Evolutionary conservation across 2,888 invertebrate species (phyloP), one percentile per base, ranked within the genome.

Genomic region (Scaptomyza polygonia): DNA sequence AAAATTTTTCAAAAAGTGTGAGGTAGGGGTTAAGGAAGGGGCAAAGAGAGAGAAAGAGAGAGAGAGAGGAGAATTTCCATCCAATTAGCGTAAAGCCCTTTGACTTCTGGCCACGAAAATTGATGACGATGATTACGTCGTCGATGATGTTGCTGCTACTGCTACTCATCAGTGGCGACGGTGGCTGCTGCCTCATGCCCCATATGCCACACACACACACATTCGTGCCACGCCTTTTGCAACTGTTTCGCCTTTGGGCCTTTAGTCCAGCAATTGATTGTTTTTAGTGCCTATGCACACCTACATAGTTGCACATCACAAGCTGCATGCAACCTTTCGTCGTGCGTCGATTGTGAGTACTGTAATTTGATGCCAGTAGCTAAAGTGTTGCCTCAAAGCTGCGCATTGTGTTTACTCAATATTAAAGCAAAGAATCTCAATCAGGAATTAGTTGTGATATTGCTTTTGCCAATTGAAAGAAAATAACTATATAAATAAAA

Each of bases 61-160:
- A 6, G 8, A 4, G 25, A 5, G 34, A n/a, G 14, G 2, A 27
- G 44, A 63, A 58, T 72, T 66, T 66, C 65, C 69, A 77, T 53
- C 44, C 79, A 79, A 82, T 80, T 82, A 79, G 70, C 77, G 77
- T 80, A 70, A 63, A 75, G 79, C 72, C 69, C 82, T 77, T 72
- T 82, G 80, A 82, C 82, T 69, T 67, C 57, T 56, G 47, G 61
- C 64, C 71, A 62, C 58, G 74, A 59, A 49, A 66, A 49, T 53
- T 57, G 56, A 49, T 57, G 63, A 55, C 34, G 34, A n/a, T 6
- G n/a, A n/a, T 5, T 11, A 32, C 4, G 12, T 3, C 30, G 71
- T 40, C 47, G 72, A 62, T 58, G 70, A 59, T 52, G 67, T 52
- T 32, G 67, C 44, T 42, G 40, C 55, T 55, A 51, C 51, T 53